phyloP scores from a whole-genome alignment of 2,113 vertebrate species.

The Pantherophis guttatus region DNA sequence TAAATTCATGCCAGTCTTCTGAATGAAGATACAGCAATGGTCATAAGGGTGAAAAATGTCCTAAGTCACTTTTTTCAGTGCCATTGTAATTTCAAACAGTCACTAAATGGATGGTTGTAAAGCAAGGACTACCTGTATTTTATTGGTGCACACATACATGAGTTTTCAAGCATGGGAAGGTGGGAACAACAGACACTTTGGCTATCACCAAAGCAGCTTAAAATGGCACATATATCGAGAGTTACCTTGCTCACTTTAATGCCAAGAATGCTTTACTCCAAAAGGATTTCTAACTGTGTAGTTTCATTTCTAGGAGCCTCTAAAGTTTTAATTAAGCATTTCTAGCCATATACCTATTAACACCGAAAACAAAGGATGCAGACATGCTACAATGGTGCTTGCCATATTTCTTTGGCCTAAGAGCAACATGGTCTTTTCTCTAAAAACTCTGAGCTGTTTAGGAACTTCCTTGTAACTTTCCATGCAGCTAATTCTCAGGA shows the following conservation, averaged over 20 bases:
- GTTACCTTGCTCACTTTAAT: neutral
- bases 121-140: neutral
- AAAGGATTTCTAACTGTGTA: neutral
- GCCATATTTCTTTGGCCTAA: neutral
- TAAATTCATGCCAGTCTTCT: neutral
- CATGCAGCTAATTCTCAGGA: slow-evolving; percentile 44
- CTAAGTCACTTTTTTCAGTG: neutral
- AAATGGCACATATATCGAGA: neutral
- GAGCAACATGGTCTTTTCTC: neutral
- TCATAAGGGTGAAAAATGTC: neutral
- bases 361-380: neutral
- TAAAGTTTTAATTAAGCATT: neutral
- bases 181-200: neutral
- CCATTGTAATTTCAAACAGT: neutral
- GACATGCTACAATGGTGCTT: neutral
- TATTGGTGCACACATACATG: neutral
- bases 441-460: neutral
- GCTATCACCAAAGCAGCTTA: neutral
- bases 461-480: slow-evolving; percentile 50
- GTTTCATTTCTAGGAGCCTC: neutral
- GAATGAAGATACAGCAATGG: neutral
- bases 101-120: neutral
- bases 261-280: neutral
- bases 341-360: neutral
- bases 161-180: neutral